A percentile compares a stretch with the other conserved stretches of the same genome.
Evolutionary conservation across 2,888 invertebrate species (phyloP).

Genomic region (Heteropelma amictum): DNA sequence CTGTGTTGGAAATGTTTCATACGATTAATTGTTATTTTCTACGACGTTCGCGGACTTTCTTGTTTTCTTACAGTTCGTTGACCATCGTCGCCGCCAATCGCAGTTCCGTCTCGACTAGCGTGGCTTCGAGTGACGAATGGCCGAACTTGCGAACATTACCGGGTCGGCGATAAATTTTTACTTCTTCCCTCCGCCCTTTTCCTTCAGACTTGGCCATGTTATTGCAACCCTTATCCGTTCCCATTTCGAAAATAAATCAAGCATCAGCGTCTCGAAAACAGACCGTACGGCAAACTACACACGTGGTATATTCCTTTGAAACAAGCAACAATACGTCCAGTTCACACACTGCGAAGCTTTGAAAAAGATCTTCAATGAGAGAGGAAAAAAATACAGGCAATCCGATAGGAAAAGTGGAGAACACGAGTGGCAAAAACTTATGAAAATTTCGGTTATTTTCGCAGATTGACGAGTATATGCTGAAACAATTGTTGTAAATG

Average conservation of each 20-base stretch:
- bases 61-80: constrained; percentile 56
- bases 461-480: background rate
- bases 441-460: too few relatives aligned
- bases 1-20: constrained; percentile 35
- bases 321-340: too few relatives aligned
- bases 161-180: constrained; percentile 49
- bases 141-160: constrained; percentile 47
- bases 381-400: background rate
- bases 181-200: background rate
- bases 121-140: constrained; percentile 49
- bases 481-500: background rate
- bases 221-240: constrained; percentile 19
- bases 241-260: constrained; percentile 39
- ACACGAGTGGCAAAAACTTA: too few relatives aligned
- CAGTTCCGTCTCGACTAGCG: constrained; percentile 27
- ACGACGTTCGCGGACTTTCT: constrained; percentile 38
- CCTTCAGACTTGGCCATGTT: constrained; percentile 35
- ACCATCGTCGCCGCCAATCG: constrained; percentile 43
- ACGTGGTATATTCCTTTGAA: too few relatives aligned
- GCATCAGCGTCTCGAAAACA: constrained; percentile 49
- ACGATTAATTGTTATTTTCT: constrained; percentile 49
- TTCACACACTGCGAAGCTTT: too few relatives aligned
- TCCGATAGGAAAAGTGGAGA: too few relatives aligned
- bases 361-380: background rate
- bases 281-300: constrained; percentile 9